Evolutionary conservation across 2,888 invertebrate species (phyloP).

Genomic region (Drosophila histrio): DNA sequence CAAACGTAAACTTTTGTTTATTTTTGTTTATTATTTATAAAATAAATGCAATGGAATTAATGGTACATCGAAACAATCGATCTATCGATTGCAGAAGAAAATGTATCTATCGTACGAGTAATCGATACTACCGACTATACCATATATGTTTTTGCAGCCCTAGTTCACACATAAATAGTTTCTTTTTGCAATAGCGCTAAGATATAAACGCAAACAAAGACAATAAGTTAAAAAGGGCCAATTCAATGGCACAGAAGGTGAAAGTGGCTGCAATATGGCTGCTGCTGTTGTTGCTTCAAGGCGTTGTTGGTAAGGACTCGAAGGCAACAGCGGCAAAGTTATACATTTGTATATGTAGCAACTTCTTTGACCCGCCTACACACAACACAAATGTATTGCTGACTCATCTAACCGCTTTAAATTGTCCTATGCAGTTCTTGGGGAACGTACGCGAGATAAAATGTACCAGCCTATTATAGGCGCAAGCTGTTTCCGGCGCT

Average conservation of each 20-base stretch:
- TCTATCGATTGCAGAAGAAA: too few species aligned
- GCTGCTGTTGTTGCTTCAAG: slow-evolving; percentile 54
- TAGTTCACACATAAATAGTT: background rate
- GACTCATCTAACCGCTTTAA: slow-evolving; percentile 42
- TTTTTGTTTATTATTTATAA: too few species aligned
- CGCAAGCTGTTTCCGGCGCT: slow-evolving; percentile 92
- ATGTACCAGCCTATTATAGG: slow-evolving; percentile 91
- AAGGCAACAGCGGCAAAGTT: background rate
- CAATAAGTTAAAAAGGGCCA: slow-evolving; percentile 11
- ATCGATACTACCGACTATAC: too few species aligned
- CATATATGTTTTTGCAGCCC: too few species aligned
- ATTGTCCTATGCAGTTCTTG: slow-evolving; percentile 48
- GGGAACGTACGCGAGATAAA: slow-evolving; percentile 88
- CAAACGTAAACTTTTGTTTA: too few species aligned
- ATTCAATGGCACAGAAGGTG: slow-evolving; percentile 47
- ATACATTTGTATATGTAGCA: background rate
- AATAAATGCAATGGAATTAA: too few species aligned
- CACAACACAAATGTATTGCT: slow-evolving; percentile 3
- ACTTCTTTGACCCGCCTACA: background rate
- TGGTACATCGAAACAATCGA: too few species aligned
- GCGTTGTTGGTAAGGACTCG: slow-evolving; percentile 47
- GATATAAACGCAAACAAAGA: slow-evolving; percentile 4
- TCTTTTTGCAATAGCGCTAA: slow-evolving; percentile 19
- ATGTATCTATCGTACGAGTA: too few species aligned
- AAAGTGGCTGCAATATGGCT: slow-evolving; percentile 56